Base-by-base conservation (phyloP, 53 echinoderm and acorn worm species). In the Henricia sp. region DNA sequence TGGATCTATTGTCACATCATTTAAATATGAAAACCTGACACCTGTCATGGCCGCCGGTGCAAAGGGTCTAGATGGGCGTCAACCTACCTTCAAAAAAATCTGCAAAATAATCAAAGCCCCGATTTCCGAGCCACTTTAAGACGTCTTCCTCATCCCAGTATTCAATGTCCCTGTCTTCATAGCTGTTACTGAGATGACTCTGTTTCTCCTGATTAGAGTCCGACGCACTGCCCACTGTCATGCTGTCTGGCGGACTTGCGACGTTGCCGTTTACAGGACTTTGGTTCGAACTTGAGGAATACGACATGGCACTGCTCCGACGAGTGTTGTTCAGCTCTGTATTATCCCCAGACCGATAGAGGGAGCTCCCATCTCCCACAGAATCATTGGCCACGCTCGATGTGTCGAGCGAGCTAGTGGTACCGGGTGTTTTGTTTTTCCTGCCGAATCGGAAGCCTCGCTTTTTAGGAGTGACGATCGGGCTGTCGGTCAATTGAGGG, bases 11-110 rank as follows among this genome's bases (percentile, higher is more conserved):
- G n/a, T n/a, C n/a, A n/a, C n/a, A n/a, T n/a, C n/a, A n/a, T n/a
- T n/a, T n/a, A n/a, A n/a, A n/a, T n/a, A n/a, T n/a, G n/a, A n/a
- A n/a, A n/a, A n/a, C n/a, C n/a, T n/a, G n/a, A n/a, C n/a, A n/a
- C n/a, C n/a, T n/a, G n/a, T n/a, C n/a, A n/a, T n/a, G n/a, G n/a
- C n/a, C n/a, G n/a, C n/a, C n/a, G n/a, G n/a, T n/a, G n/a, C n/a
- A n/a, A n/a, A n/a, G n/a, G n/a, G n/a, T n/a, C n/a, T n/a, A n/a
- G n/a, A n/a, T n/a, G n/a, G n/a, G n/a, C n/a, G n/a, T n/a, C n/a
- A 50, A 65, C 90, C 77, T 76, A 94, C 97, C 97, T 42, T 92
- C 82, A 84, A 96, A 96, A 43, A 96, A 62, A 26, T 94, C 97
- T 34, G 90, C 92, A 92, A 91, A 96, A 70, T 94, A 96, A n/a